Conservation (phyloP, 1,140 invertebrate genomes). For the Drosophila burlai region DNA sequence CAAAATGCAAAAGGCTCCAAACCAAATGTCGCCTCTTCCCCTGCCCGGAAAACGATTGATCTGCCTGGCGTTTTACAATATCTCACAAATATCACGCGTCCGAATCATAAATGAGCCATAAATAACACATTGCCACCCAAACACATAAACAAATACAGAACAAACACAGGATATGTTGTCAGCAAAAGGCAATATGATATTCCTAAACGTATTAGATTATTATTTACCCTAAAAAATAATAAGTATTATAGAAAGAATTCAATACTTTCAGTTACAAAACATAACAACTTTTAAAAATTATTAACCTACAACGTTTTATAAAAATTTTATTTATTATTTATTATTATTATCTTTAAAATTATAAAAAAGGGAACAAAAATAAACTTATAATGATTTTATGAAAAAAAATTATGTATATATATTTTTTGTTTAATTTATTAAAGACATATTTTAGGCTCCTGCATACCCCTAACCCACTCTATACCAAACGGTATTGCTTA, state of each 20-base stretch:
- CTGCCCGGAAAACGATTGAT: conserved; percentile 17
- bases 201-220: neutral
- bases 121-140: conserved; percentile 79
- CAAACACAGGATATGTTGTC: conserved; percentile 21
- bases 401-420: no score
- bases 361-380: neutral
- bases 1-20: conserved; percentile 34
- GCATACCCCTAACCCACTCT: conserved; percentile 1
- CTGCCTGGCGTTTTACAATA: conserved; percentile 62
- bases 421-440: neutral
- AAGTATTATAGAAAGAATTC: neutral
- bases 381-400: no score
- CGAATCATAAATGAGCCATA: conserved; percentile 83
- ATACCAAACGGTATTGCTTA: conserved; percentile 11
- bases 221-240: conserved; percentile 8
- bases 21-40: conserved; percentile 19
- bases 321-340: neutral
- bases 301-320: neutral
- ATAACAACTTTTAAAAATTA: neutral
- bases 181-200: conserved; percentile 1
- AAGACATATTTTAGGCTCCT: neutral
- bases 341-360: neutral
- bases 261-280: no score
- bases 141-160: conserved; percentile 33
- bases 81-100: conserved; percentile 72